Conservation (phyloP, 2,888 invertebrate species). For the Hedya salicella region DNA sequence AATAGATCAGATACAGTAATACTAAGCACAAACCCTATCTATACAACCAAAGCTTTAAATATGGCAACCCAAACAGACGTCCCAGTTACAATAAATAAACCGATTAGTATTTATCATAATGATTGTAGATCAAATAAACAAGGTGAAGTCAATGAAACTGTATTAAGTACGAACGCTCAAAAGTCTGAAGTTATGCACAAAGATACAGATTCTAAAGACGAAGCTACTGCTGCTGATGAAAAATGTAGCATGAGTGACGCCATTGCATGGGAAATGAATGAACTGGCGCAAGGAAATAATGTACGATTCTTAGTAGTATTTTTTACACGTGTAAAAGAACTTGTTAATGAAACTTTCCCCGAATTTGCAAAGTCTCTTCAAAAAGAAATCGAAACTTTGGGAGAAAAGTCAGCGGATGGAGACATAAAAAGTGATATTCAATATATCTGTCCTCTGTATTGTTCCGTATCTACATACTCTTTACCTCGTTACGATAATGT, state of each 20-base stretch:
- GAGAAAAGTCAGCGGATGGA: background rate
- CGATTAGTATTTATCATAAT: background rate
- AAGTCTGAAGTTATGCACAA: no score
- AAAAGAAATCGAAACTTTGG: conserved; percentile 19
- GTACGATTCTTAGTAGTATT: conserved; percentile 19
- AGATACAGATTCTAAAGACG: background rate
- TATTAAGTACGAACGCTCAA: background rate
- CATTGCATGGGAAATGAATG: background rate
- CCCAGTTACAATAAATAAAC: background rate
- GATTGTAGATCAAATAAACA: background rate
- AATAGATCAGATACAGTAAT: conserved; percentile 15
- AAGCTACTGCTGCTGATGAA: background rate
- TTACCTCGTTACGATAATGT: conserved; percentile 6
- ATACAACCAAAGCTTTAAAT: background rate
- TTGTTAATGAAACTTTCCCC: conserved; percentile 14
- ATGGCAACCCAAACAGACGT: background rate
- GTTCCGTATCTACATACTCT: conserved; percentile 27
- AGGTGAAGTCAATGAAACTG: no score
- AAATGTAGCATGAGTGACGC: background rate
- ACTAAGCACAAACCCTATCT: background rate
- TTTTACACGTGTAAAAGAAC: conserved; percentile 17
- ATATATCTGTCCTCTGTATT: conserved; percentile 22
- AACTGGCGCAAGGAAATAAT: background rate
- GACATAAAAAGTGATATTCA: conserved; percentile 20
- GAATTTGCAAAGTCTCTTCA: conserved; percentile 20